Conservation (phyloP, 2,888 invertebrate genomes). For the Macrophya annulata region DNA sequence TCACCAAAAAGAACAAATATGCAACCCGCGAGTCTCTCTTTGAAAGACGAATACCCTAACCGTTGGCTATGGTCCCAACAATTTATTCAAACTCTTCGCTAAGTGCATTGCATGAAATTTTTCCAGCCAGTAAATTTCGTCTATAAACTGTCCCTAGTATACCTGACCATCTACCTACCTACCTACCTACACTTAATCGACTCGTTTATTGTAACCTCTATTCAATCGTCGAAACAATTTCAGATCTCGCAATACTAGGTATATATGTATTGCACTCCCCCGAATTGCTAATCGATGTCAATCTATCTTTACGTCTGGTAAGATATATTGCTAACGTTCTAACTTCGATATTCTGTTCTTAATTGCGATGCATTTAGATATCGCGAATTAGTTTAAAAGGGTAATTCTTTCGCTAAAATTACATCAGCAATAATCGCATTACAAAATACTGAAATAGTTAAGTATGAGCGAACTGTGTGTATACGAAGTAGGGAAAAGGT, state of each 20-base stretch:
- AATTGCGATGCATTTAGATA: not conserved
- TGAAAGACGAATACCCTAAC: slow-evolving; percentile 11
- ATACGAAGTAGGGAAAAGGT: not conserved
- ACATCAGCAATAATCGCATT: not conserved
- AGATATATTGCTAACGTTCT: not conserved
- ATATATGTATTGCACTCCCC: not conserved
- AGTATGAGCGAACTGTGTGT: not conserved
- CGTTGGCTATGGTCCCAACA: slow-evolving; percentile 40
- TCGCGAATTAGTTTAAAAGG: not conserved
- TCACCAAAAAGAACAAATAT: not conserved
- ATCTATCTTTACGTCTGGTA: slow-evolving; percentile 35
- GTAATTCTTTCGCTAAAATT: not conserved
- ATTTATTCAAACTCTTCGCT: slow-evolving; percentile 8
- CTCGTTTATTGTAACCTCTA: slow-evolving; percentile 12
- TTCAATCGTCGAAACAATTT: slow-evolving; percentile 41
- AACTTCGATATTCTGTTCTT: not conserved
- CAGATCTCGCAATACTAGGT: slow-evolving; percentile 26
- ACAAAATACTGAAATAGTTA: not conserved
- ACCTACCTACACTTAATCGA: not conserved
- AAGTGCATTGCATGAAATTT: slow-evolving; percentile 27
- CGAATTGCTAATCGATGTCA: slow-evolving; percentile 50
- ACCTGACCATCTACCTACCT: no score
- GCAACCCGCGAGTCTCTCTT: not conserved
- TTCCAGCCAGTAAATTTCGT: not conserved
- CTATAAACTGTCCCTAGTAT: no score